Evolutionary conservation across 2,888 invertebrate species (phyloP), one percentile per base, ranked within the genome.

Genomic region (Nysson spinosus): DNA sequence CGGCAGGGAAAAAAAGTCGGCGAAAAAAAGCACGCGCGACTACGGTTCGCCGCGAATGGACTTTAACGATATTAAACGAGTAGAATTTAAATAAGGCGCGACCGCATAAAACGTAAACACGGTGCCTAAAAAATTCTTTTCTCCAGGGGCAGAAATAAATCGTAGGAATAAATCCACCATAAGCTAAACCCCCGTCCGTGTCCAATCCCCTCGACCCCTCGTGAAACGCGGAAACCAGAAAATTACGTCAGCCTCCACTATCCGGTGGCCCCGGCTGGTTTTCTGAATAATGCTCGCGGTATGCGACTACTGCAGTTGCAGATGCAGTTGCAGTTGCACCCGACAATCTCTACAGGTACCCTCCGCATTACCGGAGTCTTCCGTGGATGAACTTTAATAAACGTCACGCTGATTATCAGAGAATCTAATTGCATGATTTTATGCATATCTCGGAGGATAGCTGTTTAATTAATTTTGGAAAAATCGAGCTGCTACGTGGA

Each of bases 141-240:
- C 50, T 39, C 65, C 5, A 20, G 12, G 40, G n/a, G n/a, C n/a
- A n/a, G n/a, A n/a, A 44, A 73, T 68, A 72, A 69, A 69, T 72
- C 61, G 72, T 40, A 40, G 35, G 32, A 28, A 30, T 34, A 50
- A 7, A 7, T 43, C 43, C 19, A 40, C 60, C 47, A 60, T 58
- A 66, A 72, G 68, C 62, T 60, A 44, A 47, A 47, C 16, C 47
- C 35, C 30, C 37, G 47, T 35, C 32, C 35, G 34, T 46, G 34
- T 44, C 39, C 44, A 47, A 51, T 55, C 52, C 57, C 39, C 64
- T 69, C 64, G 73, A 47, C 55, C 57, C 52, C 57, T 39, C 64
- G 71, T 66, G 73, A 79, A 78, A 69, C 57, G 71, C 78, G 77
- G 75, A 79, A 79, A 76, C 78, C 79, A 80, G 81, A 80, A 82